phyloP scores from a whole-genome alignment of 1,140 invertebrate species.

The Lucilia cuprina region DNA sequence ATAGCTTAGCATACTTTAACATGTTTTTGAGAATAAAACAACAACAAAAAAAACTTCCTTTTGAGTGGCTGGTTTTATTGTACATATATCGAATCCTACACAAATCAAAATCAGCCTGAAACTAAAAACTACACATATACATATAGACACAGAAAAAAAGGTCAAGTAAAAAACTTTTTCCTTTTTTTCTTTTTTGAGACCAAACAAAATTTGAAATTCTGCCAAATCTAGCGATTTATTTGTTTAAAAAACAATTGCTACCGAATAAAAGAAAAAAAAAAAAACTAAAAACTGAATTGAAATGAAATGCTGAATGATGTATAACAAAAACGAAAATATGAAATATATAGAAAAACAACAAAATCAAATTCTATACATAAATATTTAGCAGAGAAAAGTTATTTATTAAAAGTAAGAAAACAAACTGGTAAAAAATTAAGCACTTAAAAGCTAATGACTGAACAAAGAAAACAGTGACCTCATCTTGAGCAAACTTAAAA shows the following conservation, averaged over 20 bases:
- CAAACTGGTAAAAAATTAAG: not conserved
- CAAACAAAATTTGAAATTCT: not conserved
- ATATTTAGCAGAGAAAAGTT: not conserved
- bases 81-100: not conserved
- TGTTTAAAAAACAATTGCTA: not conserved
- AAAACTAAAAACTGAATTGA: not conserved
- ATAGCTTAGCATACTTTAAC: not conserved
- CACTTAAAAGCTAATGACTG: not conserved
- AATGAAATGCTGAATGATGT: not conserved
- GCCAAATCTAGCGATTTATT: slow-evolving; percentile 1
- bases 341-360: not conserved
- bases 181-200: not conserved
- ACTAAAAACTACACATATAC: too few relatives aligned
- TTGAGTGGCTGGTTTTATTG: not conserved
- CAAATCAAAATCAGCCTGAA: not conserved
- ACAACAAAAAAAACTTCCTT: not conserved
- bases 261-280: not conserved
- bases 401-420: not conserved
- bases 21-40: not conserved
- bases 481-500: not conserved
- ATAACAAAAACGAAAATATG: not conserved
- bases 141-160: not conserved
- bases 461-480: not conserved
- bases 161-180: not conserved
- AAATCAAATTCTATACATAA: not conserved